Evolutionary conservation across 2,888 invertebrate genomes (phyloP).

Genomic region (Drosophila ustulata): DNA sequence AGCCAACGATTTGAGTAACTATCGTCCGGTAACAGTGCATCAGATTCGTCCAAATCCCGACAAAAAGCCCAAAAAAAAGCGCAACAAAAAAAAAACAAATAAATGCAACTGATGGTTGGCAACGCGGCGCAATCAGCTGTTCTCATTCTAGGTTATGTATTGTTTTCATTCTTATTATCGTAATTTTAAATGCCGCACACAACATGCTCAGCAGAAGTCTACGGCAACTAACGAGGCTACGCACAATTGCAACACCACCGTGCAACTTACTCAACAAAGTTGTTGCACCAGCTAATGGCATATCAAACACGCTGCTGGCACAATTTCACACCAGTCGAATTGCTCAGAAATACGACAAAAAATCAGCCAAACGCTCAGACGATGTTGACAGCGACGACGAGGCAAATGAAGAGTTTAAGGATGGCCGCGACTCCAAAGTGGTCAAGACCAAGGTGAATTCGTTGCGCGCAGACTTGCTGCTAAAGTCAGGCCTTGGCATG

Average conservation of each 20-base stretch:
- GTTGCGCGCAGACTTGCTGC: constrained; percentile 89
- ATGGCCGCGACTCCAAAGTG: constrained; percentile 88
- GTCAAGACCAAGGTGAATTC: constrained; percentile 88
- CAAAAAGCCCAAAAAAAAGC: constrained; percentile 70
- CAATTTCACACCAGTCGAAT: constrained; percentile 45
- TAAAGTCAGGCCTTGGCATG: constrained; percentile 89
- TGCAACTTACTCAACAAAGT: constrained; percentile 17
- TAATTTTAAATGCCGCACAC: constrained; percentile 53
- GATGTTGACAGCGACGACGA: constrained; percentile 86
- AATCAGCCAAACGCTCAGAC: constrained; percentile 64
- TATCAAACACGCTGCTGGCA: neutral
- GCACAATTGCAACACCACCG: constrained; percentile 17
- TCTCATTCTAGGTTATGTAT: constrained; percentile 58
- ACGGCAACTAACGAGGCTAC: constrained; percentile 42
- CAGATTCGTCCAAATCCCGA: constrained; percentile 75
- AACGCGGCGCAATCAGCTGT: constrained; percentile 20
- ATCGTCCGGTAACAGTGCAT: constrained; percentile 69
- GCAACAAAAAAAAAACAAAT: constrained; percentile 59
- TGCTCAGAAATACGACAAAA: constrained; percentile 70
- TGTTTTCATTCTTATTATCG: constrained; percentile 38
- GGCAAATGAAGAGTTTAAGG: constrained; percentile 85
- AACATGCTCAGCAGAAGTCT: constrained; percentile 53
- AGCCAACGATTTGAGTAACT: constrained; percentile 33
- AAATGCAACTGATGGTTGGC: constrained; percentile 28
- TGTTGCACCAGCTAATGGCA: neutral